Base-by-base conservation (phyloP, 2,888 invertebrate genomes). In the Dicycla oo region DNA sequence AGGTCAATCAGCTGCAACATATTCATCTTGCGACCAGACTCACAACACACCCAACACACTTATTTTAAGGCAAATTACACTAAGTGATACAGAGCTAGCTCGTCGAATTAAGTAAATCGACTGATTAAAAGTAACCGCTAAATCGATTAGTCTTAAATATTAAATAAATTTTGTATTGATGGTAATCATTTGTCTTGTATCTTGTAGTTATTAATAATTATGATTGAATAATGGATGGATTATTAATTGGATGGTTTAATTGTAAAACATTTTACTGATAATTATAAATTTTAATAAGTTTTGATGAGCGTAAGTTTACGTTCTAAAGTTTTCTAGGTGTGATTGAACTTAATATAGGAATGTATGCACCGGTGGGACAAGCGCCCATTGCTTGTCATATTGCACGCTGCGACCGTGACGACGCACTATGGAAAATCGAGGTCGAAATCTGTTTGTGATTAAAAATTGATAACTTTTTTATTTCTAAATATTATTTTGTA, bases 281-380 rank as follows among this genome's bases (percentile, higher is more conserved):
- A 87, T 86, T 81, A 84, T 82, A 85, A 73, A 79, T 80, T 80
- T 57, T 71, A 69, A 83, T 91, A 91, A 91, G 89, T 88, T 89
- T 87, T 88, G 87, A 88, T 84, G 85, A 84, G 81, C 87, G 82
- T 79, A 83, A 82, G 86, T 88, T 87, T 86, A 84, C 79, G 83
- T 81, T 86, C 81, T 88, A 89, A 87, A 88, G 84, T 73, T 79
- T 91, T 89, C 54, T 86, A 91, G 89, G 86, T 90, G 87, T 90
- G 90, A 87, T 89, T 88, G 79, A 89, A 88, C 82, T 80, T 91
- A 89, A 89, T 89, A 86, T 90, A 90, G 87, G 69, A 70, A 66
- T 77, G 75, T 74, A 68, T 53, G 72, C 63, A 60, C 87, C 76
- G 80, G 73, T 70, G 76, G 43, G 45, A 64, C 62, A 30, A 56